Conservation (phyloP, 2,113 vertebrate genomes). For the Dipodomys merriami region DNA sequence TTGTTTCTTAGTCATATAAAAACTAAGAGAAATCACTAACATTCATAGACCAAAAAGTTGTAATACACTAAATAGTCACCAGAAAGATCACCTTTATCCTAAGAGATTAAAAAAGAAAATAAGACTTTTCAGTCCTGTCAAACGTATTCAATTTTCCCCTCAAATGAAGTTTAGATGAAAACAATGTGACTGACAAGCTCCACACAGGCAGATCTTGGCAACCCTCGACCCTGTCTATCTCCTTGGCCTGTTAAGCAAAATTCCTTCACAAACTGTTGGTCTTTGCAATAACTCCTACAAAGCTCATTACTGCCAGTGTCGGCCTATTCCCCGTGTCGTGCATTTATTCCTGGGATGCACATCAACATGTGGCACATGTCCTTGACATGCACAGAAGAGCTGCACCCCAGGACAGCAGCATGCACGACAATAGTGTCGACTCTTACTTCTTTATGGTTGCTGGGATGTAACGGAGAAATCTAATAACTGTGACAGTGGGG, state of each 20-base stretch:
- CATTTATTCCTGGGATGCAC: conserved; percentile 87
- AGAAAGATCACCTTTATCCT: conserved; percentile 64
- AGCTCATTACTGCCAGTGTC: conserved; percentile 87
- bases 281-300: conserved; percentile 91
- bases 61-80: background rate
- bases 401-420: conserved; percentile 89
- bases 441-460: conserved; percentile 94
- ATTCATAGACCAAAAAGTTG: background rate
- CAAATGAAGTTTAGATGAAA: conserved; percentile 83
- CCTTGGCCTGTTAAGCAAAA: conserved; percentile 88
- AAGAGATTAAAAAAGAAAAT: conserved; percentile 73
- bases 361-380: conserved; percentile 98
- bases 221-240: conserved; percentile 83
- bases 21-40: conserved; percentile 39
- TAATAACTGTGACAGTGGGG: conserved; percentile 99
- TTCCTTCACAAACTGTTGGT: conserved; percentile 92
- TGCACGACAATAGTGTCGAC: conserved; percentile 88
- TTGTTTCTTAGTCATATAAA: conserved; percentile 12
- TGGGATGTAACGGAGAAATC: conserved; percentile 97
- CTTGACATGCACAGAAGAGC: conserved; percentile 93
- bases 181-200: conserved; percentile 84
- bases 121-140: conserved; percentile 67
- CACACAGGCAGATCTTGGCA: conserved; percentile 83
- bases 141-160: conserved; percentile 71
- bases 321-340: conserved; percentile 87